Evolutionary conservation across 2,888 invertebrate species (phyloP), one percentile per base, ranked within the genome.

Genomic region (Lepidonotus clava): DNA sequence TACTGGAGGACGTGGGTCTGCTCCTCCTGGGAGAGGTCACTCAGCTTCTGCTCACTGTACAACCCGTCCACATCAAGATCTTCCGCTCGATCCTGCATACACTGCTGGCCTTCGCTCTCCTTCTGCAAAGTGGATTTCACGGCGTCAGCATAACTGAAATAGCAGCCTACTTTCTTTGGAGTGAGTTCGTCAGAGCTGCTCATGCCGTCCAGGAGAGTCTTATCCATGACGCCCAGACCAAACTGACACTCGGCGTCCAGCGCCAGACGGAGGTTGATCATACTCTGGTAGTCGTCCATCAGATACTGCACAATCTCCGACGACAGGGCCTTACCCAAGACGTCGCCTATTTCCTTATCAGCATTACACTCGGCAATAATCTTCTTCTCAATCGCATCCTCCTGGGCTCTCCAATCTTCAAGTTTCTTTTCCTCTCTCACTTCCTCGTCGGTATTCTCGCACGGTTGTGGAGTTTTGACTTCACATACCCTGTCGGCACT

Each of bases 81-180:
- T 51, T 51, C 51, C 11, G 21, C 14, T 1, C 76, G 18, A 4
- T n/a, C 4, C 5, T 76, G 40, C 28, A 5, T 80, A 28, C 51
- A 8, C 51, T 46, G 46, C 51, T 46, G 21, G 18, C 80, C 41
- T 80, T 46, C 21, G 46, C 66, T 28, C 51, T 51, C 51, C 21
- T 41, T 8, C 28, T 14, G 24, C 80, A 80, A 46, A 46, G 46
- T 80, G 0, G 41, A 24, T 41, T 80, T 80, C 46, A 80, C 46
- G 41, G 80, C 80, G 21, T 80, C 80, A 28, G 80, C 80, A 46
- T 80, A 80, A 24, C 41, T 41, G 51, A 80, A 80, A 32, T 46
- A 80, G 1, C 38, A 38, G 11, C 14, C 76, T 4, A 40, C 36
- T 38, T 76, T 36, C 28, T 41, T 80, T 4, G 80, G 46, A 41